Base-by-base conservation (phyloP, 1,140 invertebrate genomes). In the Drosophila micromelanica region DNA sequence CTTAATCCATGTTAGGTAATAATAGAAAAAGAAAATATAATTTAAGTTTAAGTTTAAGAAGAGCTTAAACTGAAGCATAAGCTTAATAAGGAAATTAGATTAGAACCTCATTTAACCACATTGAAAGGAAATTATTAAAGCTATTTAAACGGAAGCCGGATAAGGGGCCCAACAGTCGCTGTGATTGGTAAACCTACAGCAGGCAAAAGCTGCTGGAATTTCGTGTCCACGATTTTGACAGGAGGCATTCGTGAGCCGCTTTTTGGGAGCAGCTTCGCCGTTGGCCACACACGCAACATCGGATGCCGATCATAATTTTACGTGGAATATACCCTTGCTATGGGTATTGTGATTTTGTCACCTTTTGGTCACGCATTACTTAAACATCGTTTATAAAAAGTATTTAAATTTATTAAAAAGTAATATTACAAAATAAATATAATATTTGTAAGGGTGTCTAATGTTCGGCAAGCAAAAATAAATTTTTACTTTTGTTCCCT, bases 181-280 rank as follows among this genome's bases (percentile, higher is more conserved):
- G n/a, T 65, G 55, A 73, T 54, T 45, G 70, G 23, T 54, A 37
- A 35, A 73, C 70, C 70, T 73, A 68, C 70, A 68, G 61, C 65
- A 64, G 51, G 45, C 45, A 46, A 73, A 80, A 86, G 81, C 82
- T 86, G 78, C 82, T 71, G 81, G 82, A 87, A 86, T 81, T 74
- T 46, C 17, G 32, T 62, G 13, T 38, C 23, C 59, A 49, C 55
- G 51, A 73, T 56, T 55, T 75, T 78, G 82, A 68, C 63, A 9
- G 60, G 48, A 40, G 49, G 49, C 70, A 45, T 60, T 57, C 69
- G 62, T 68, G 70, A 73, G 54, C 54, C 62, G 46, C 54, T 51
- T 46, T 59, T 67, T 23, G 54, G 61, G 37, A 74, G 81, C 81
- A 55, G 69, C 78, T 51, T 51, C 61, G 32, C 61, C 67, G 64